Evolutionary conservation across 2,888 invertebrate species (phyloP).

Genomic region (Folsomia manolachei): DNA sequence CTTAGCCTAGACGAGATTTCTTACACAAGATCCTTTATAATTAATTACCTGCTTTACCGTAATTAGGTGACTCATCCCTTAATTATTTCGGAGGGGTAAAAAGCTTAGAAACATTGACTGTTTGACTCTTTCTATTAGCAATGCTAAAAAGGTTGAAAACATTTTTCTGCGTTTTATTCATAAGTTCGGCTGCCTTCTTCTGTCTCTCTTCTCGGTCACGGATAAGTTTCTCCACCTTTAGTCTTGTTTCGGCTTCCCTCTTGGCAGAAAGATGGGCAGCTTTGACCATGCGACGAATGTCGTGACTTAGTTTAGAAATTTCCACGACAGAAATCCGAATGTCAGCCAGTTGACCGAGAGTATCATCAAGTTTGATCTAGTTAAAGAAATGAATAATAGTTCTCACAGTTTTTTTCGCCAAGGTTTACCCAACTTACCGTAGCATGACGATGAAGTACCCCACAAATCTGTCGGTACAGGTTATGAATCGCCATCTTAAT

Average conservation of each 20-base stretch:
- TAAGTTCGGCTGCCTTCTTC: neutral
- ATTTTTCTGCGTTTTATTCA: neutral
- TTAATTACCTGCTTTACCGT: no score
- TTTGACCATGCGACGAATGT: conserved; percentile 44
- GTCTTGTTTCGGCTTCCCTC: conserved; percentile 25
- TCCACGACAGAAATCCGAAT: conserved; percentile 42
- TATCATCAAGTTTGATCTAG: conserved; percentile 38
- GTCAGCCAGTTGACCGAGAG: conserved; percentile 42
- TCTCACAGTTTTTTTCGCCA: neutral
- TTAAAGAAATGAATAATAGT: neutral
- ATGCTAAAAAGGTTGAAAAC: neutral
- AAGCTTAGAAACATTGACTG: neutral
- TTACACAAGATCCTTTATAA: no score
- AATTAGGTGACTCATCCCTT: no score
- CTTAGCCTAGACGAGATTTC: no score
- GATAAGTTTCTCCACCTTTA: conserved; percentile 20
- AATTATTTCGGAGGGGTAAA: neutral
- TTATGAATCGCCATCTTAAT: conserved; percentile 47
- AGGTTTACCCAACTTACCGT: conserved; percentile 3
- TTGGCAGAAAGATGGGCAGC: conserved; percentile 32
- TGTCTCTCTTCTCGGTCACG: conserved; percentile 26
- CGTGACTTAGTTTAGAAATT: conserved; percentile 40
- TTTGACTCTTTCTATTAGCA: neutral
- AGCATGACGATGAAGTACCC: conserved; percentile 34
- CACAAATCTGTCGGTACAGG: conserved; percentile 43